Evolutionary conservation across 2,797 vertebrate species (phyloP).

Genomic region (Aeoliscus strigatus): DNA sequence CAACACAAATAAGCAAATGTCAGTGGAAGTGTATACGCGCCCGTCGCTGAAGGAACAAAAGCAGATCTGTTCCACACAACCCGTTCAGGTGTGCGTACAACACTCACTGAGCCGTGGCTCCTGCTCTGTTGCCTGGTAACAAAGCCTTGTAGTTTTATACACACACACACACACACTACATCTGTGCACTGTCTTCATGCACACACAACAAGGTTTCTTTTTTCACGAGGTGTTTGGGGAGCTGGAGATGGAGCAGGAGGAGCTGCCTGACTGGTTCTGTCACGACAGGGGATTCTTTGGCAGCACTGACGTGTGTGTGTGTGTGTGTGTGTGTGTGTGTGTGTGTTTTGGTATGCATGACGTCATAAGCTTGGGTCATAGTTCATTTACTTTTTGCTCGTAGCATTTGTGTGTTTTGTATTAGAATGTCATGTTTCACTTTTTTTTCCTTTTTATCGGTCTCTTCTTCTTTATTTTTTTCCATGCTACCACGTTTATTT

Average conservation of each 20-base stretch:
- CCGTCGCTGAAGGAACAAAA: constrained; percentile 43
- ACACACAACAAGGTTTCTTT: constrained; percentile 25
- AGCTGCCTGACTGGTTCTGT: constrained; percentile 49
- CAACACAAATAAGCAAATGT: constrained; percentile 31
- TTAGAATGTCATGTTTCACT: too few species aligned
- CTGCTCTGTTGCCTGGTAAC: constrained; percentile 53
- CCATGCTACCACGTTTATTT: too few species aligned
- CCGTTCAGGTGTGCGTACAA: constrained; percentile 39
- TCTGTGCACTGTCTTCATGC: constrained; percentile 12
- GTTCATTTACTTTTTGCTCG: too few species aligned
- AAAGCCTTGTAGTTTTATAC: constrained; percentile 14
- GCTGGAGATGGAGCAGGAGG: constrained; percentile 16
- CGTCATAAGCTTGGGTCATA: too few species aligned
- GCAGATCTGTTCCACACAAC: constrained; percentile 48
- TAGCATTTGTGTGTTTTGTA: too few species aligned
- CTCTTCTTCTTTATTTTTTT: too few species aligned
- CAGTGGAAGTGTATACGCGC: constrained; percentile 42
- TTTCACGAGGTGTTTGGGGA: constrained; percentile 19
- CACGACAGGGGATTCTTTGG: constrained; percentile 25
- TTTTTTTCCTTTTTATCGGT: too few species aligned
- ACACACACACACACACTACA: constrained; percentile 5
- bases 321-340: too few species aligned
- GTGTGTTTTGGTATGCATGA: too few species aligned
- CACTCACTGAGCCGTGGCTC: constrained; percentile 32
- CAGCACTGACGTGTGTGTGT: too few species aligned